phyloP scores from a whole-genome alignment of 2,888 invertebrate species.

The Alsophila aescularia region DNA sequence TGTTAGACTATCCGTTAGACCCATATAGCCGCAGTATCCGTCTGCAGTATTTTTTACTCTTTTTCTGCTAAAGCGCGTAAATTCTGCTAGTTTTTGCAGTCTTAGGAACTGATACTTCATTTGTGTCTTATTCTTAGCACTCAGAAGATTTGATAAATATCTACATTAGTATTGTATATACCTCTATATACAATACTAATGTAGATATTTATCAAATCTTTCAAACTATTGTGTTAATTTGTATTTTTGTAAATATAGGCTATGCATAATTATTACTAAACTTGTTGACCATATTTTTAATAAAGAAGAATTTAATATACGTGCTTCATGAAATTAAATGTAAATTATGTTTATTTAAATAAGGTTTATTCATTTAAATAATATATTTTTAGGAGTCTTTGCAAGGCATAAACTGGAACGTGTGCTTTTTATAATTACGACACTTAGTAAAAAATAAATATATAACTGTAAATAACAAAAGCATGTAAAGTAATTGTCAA shows the following conservation, averaged over 20 bases:
- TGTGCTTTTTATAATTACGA: constrained; percentile 28
- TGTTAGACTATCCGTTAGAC: too few species aligned
- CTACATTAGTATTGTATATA: too few species aligned
- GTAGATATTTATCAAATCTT: constrained; percentile 13
- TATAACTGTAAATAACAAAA: neutral
- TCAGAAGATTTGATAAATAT: too few species aligned
- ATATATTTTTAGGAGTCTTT: constrained; percentile 37
- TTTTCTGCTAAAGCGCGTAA: too few species aligned
- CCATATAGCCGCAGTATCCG: too few species aligned
- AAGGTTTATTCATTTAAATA: constrained; percentile 26
- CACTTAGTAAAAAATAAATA: constrained; percentile 9
- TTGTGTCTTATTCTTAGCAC: too few species aligned
- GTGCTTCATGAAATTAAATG: constrained; percentile 23
- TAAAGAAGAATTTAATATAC: constrained; percentile 13
- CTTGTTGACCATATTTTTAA: constrained; percentile 27
- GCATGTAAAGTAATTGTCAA: neutral
- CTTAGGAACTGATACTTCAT: too few species aligned
- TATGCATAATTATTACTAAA: constrained; percentile 9
- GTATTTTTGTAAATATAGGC: constrained; percentile 31
- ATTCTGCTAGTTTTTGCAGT: too few species aligned
- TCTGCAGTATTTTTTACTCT: too few species aligned
- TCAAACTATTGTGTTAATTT: constrained; percentile 4
- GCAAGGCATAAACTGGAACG: constrained; percentile 47
- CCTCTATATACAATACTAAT: too few species aligned
- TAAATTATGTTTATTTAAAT: constrained; percentile 4